Evolutionary conservation across 1,140 invertebrate genomes (phyloP).

Genomic region (Drosophila quadrilineata): DNA sequence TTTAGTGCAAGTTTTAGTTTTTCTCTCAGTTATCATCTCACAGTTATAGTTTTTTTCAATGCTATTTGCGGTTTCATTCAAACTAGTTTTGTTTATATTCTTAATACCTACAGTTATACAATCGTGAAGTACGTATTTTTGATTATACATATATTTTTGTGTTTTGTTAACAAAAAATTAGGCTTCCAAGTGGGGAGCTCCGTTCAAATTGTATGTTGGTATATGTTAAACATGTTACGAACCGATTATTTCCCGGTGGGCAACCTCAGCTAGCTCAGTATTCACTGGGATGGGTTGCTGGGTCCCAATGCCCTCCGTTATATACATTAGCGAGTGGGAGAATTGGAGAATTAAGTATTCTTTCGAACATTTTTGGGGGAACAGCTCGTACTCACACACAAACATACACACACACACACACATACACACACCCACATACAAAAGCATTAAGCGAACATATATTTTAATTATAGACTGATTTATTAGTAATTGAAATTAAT

Average conservation of each 20-base stretch:
- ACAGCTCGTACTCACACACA: slow-evolving; percentile 51
- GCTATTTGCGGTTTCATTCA: slow-evolving; percentile 37
- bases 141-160: slow-evolving; percentile 28
- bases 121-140: slow-evolving; percentile 32
- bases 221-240: slow-evolving; percentile 14
- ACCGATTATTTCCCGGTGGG: slow-evolving; percentile 31
- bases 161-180: slow-evolving; percentile 45
- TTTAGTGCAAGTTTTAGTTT: slow-evolving; percentile 30
- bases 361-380: slow-evolving; percentile 39
- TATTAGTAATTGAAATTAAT: slow-evolving; percentile 80
- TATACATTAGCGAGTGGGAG: too few species aligned
- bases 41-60: too few species aligned
- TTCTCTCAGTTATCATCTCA: slow-evolving; percentile 40
- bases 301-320: slow-evolving; percentile 6
- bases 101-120: not conserved
- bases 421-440: slow-evolving; percentile 40
- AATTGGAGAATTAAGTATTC: slow-evolving; percentile 51
- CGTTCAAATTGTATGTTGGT: slow-evolving; percentile 46
- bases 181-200: slow-evolving; percentile 28
- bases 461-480: slow-evolving; percentile 80
- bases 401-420: slow-evolving; percentile 26
- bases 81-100: slow-evolving; percentile 39
- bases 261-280: slow-evolving; percentile 46
- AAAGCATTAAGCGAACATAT: slow-evolving; percentile 78
- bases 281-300: slow-evolving; percentile 22